Conservation (phyloP, 2,113 vertebrate genomes). For the Paradisaea rubra region DNA sequence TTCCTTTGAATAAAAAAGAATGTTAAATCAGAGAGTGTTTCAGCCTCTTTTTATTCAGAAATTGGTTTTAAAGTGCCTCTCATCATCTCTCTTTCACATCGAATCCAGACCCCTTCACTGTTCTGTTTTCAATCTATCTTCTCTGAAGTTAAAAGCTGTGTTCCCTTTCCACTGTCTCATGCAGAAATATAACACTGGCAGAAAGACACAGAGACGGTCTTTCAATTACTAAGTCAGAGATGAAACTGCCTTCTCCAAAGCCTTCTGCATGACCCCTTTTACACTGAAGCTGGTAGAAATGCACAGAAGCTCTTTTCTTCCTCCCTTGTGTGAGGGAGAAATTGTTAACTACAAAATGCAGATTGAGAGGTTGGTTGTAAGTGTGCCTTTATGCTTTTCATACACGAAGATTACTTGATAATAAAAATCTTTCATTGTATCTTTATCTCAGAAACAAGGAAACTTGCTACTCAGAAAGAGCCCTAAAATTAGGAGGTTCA, state of each 20-base stretch:
- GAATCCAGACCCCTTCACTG: conserved; percentile 8
- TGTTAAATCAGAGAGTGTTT: conserved; percentile 18
- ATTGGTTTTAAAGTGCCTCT: conserved; percentile 37
- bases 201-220: background rate
- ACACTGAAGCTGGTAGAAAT: background rate
- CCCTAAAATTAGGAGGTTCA: background rate
- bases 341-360: conserved; percentile 12
- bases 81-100: background rate
- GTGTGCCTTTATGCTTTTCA: background rate
- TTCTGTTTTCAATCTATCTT: conserved; percentile 29
- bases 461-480: background rate
- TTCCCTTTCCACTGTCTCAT: conserved; percentile 5
- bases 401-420: background rate
- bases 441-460: background rate
- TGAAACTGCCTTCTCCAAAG: conserved; percentile 37
- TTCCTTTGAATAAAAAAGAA: conserved; percentile 7
- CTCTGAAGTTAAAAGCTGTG: conserved; percentile 29
- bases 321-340: background rate
- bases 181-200: background rate
- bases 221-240: conserved; percentile 39
- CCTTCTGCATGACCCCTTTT: background rate
- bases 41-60: conserved; percentile 26
- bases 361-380: background rate
- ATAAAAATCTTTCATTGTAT: background rate
- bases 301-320: background rate